Base-by-base conservation (phyloP, 2,113 vertebrate species). In the Sander vitreus region DNA sequence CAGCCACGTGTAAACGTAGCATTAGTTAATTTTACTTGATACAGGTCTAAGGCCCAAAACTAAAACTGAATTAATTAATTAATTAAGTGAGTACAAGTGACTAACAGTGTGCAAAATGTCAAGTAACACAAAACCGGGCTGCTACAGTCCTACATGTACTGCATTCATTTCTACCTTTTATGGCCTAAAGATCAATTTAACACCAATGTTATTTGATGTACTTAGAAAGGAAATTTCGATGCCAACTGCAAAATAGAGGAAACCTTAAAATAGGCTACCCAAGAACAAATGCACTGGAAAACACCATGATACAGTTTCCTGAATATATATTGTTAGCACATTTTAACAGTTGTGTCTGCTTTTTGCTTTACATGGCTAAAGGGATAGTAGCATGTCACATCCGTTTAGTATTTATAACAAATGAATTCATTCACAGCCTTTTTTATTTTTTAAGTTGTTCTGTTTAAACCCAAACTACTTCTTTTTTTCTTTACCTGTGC, bases 401-500 rank as follows among this genome's bases (percentile, higher is more conserved):
- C 11, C 19, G 64, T 48, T 48, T 48, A 21, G 21, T 51, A 30
- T 70, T 30, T 30, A 51, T 48, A 58, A 59, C 57, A 73, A 16
- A 39, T 48, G 4, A 6, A n/a, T 25, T 71, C 8, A 81, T 6
- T 27, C 16, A 68, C 11, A 79, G 19, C 3, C 3, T 19, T 19
- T 57, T 55, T 54, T 8, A 16, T 14, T 0, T 5, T 66, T 5
- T 36, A 1, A 36, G 27, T 78, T 15, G 1, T 65, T 27, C 15
- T 13, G 5, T 47, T 21, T 12, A 53, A 54, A 5, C 15, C 10
- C 9, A 33, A 66, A 2, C 43, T 53, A 8, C 30, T 80, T 43
- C 23, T 43, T 27, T 27, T 18, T 48, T 27, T 73, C 15, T 66
- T 85, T 91, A 97, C 97, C 97, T 97, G 97, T 14, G 97, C 95